Conservation (phyloP, 2,797 vertebrate genomes). For the Sebastes ruberrimus region DNA sequence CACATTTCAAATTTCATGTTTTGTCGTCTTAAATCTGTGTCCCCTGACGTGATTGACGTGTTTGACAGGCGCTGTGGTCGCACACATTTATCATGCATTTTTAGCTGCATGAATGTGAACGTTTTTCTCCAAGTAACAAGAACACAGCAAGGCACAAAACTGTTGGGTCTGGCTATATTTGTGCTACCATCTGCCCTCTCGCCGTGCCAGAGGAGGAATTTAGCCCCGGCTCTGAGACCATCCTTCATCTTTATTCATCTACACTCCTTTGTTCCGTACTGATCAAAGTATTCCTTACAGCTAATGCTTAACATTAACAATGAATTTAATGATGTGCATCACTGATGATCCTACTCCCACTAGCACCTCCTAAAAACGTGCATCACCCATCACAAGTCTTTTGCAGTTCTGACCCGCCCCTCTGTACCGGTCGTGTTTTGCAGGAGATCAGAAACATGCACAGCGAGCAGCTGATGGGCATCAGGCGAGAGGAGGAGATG, state of each 20-base stretch:
- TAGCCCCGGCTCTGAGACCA: conserved; percentile 26
- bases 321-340: conserved; percentile 16
- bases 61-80: background rate
- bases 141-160: conserved; percentile 13
- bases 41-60: background rate
- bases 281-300: conserved; percentile 8
- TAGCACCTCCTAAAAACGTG: conserved; percentile 8
- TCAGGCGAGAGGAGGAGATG: conserved; percentile 96
- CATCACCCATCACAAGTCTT: background rate
- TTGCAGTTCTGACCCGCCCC: conserved; percentile 19
- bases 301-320: background rate
- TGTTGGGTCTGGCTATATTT: conserved; percentile 3
- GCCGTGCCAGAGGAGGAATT: conserved; percentile 15
- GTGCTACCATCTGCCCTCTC: conserved; percentile 9
- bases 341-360: background rate
- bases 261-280: conserved; percentile 15
- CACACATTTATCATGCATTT: background rate
- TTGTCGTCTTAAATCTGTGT: background rate
- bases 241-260: conserved; percentile 38
- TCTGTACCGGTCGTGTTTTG: conserved; percentile 44
- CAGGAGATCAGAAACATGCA: conserved; percentile 98
- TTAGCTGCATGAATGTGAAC: background rate
- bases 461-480: conserved; percentile 96
- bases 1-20: background rate
- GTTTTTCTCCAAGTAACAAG: background rate